Evolutionary conservation across 2,797 vertebrate genomes (phyloP).

Genomic region (Amblyraja radiata): DNA sequence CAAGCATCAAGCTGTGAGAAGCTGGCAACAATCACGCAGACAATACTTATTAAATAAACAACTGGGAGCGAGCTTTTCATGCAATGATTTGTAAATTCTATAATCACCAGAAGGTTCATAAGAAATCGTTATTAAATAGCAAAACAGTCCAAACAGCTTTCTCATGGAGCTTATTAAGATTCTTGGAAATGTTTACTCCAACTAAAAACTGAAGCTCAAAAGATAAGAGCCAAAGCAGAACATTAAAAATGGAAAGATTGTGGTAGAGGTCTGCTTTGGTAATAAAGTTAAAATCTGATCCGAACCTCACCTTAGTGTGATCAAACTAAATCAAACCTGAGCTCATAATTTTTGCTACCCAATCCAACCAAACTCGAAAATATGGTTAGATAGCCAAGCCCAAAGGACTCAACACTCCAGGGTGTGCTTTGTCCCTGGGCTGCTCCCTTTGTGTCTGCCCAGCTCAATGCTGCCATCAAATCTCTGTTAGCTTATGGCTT

Average conservation of each 20-base stretch:
- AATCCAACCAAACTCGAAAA: too few relatives aligned
- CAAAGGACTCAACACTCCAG: too few relatives aligned
- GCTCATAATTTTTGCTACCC: too few relatives aligned
- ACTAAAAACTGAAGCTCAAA: neutral
- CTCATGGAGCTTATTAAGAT: neutral
- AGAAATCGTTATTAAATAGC: neutral
- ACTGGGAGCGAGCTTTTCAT: neutral
- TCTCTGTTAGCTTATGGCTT: too few relatives aligned
- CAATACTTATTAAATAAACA: neutral
- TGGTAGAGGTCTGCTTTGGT: too few relatives aligned
- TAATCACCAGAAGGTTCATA: neutral
- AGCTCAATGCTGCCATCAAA: too few relatives aligned
- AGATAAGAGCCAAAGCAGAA: neutral
- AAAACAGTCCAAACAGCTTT: neutral
- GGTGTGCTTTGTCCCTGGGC: too few relatives aligned
- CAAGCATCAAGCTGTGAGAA: neutral
- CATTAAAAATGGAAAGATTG: neutral
- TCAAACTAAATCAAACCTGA: too few relatives aligned
- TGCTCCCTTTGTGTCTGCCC: too few relatives aligned
- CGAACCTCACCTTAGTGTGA: too few relatives aligned
- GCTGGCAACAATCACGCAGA: neutral
- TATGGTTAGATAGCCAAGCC: too few relatives aligned
- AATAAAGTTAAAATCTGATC: too few relatives aligned
- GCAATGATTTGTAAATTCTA: neutral
- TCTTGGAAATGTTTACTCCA: neutral